These are phyloP conservation scores for Coremacera marginata DNA, from an alignment of 2,888 invertebrate genomes.

Conservation along the genomic window DNA sequence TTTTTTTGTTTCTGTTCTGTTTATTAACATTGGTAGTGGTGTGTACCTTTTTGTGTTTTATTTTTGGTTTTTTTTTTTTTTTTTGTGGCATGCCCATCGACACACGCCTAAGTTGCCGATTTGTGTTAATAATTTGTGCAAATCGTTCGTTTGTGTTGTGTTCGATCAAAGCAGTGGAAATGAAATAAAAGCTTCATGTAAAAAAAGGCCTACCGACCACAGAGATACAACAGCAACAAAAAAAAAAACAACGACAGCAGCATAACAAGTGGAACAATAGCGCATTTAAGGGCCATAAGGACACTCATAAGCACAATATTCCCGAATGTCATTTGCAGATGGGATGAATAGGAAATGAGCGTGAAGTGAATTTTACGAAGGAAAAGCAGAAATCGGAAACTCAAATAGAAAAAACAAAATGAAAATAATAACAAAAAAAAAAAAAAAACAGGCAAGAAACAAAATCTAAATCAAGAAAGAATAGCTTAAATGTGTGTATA, in stretches of 20 bases:
- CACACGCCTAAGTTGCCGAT: conserved; percentile 36
- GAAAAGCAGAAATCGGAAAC: not conserved
- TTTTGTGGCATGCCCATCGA: not conserved
- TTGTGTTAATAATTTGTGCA: conserved; percentile 43
- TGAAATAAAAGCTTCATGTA: no score
- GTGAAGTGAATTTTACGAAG: not conserved
- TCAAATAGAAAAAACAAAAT: not conserved
- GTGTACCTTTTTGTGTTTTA: not conserved
- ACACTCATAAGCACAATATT: conserved; percentile 19
- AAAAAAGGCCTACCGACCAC: not conserved
- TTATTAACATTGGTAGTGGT: not conserved
- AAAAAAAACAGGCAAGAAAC: not conserved
- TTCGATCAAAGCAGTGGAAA: not conserved
- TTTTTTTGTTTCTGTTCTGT: not conserved
- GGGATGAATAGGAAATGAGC: conserved; percentile 28
- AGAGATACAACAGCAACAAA: not conserved
- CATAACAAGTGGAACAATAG: not conserved
- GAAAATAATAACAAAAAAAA: not conserved
- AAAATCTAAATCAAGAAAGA: not conserved
- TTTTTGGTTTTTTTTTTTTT: not conserved
- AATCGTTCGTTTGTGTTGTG: conserved; percentile 23
- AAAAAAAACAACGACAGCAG: not conserved
- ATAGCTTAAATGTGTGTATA: not conserved
- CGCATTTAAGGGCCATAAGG: not conserved
- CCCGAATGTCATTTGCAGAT: conserved; percentile 16